Percentiles rank a stretch among this genome's conserved stretches.
Conservation (phyloP, 1,140 invertebrate species). For the Theocolax elegans region DNA sequence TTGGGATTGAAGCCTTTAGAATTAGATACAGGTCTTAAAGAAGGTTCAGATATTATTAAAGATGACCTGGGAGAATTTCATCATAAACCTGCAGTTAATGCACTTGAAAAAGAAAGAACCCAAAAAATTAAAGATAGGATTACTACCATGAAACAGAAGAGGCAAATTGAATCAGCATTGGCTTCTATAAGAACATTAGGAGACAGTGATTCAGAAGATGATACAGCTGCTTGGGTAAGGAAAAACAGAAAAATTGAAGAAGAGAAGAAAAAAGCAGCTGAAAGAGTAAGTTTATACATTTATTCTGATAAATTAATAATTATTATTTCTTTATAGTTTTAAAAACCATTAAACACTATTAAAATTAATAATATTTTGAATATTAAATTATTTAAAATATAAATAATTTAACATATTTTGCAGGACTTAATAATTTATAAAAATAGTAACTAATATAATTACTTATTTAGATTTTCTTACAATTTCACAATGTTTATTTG, state of each 20-base stretch:
- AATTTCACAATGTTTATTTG: no score
- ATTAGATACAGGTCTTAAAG: slow-evolving; percentile 67
- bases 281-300: slow-evolving; percentile 73
- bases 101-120: slow-evolving; percentile 77
- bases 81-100: slow-evolving; percentile 90
- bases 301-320: slow-evolving; percentile 17
- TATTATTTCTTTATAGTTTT: no score
- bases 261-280: slow-evolving; percentile 87
- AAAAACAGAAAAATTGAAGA: slow-evolving; percentile 81
- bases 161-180: slow-evolving; percentile 75
- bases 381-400: slow-evolving; percentile 17
- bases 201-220: slow-evolving; percentile 81
- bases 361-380: no score
- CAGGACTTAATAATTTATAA: no score
- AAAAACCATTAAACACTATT: no score
- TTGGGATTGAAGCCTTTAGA: slow-evolving; percentile 94
- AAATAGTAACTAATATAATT: no score
- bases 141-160: slow-evolving; percentile 80
- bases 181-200: slow-evolving; percentile 76
- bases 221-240: slow-evolving; percentile 82
- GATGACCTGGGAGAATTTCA: slow-evolving; percentile 91
- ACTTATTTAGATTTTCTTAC: no score
- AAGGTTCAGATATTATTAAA: slow-evolving; percentile 72
- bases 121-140: slow-evolving; percentile 89
- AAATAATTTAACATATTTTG: background rate